Conservation (phyloP, 2,888 invertebrate genomes). For the Automeris io region DNA sequence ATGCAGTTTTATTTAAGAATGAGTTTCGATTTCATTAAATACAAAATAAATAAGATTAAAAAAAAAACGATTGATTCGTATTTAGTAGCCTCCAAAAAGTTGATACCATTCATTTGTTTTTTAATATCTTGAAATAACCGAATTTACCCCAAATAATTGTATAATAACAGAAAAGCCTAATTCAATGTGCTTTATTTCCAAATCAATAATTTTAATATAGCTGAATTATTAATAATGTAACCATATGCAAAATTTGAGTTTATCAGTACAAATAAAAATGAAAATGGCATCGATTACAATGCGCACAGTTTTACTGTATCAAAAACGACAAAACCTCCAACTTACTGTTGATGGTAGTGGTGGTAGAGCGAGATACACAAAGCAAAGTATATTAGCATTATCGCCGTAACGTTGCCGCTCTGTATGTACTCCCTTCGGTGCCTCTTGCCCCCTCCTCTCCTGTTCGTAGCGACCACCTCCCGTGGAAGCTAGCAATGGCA, state of each 20-base stretch:
- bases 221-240: not conserved
- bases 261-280: not conserved
- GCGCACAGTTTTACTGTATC: not conserved
- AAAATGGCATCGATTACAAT: not conserved
- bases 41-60: too few relatives aligned
- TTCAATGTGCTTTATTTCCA: not conserved
- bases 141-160: too few relatives aligned
- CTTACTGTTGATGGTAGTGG: slow-evolving; percentile 24
- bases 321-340: slow-evolving; percentile 18
- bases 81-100: too few relatives aligned
- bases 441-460: slow-evolving; percentile 60
- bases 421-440: slow-evolving; percentile 56
- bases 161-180: not conserved
- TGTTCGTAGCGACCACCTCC: slow-evolving; percentile 45
- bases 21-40: too few relatives aligned
- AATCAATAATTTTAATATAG: too few relatives aligned
- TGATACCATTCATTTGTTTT: too few relatives aligned
- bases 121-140: too few relatives aligned
- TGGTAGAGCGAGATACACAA: slow-evolving; percentile 38
- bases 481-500: slow-evolving; percentile 40
- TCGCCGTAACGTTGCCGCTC: slow-evolving; percentile 52
- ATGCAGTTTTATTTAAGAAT: too few relatives aligned
- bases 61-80: too few relatives aligned
- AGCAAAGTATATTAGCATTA: slow-evolving; percentile 49
- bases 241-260: not conserved